Percentiles rank a stretch among this genome's conserved stretches.
phyloP scores from a whole-genome alignment of 2,797 vertebrate genomes.

The Eulemur albifrons region DNA sequence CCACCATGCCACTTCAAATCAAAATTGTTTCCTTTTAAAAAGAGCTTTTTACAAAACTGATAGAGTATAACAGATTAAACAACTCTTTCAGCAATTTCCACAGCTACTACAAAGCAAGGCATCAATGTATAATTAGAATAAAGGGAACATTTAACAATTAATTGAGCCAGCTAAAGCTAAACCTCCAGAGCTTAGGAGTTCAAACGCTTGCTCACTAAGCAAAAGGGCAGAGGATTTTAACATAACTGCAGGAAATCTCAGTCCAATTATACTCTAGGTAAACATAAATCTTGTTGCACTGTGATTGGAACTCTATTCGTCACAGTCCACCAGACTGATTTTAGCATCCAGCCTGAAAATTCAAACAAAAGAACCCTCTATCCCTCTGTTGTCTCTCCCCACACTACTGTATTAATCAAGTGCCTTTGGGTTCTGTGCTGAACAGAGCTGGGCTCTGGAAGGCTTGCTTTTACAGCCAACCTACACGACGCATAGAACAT shows the following conservation, averaged over 20 bases:
- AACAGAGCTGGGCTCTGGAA: neutral
- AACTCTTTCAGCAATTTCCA: constrained; percentile 67
- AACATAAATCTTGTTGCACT: constrained; percentile 39
- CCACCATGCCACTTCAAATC: constrained; percentile 52
- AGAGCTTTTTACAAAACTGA: constrained; percentile 57
- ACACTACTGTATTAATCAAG: neutral
- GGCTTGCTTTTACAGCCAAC: neutral
- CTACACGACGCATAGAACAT: accelerated
- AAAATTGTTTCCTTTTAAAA: constrained; percentile 60
- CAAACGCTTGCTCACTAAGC: constrained; percentile 64
- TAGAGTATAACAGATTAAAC: constrained; percentile 62
- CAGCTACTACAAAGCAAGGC: constrained; percentile 43
- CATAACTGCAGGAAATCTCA: constrained; percentile 60
- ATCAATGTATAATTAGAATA: constrained; percentile 56
- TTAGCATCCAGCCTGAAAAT: neutral
- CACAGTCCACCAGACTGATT: neutral
- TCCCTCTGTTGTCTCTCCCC: neutral
- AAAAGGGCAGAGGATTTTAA: constrained; percentile 55
- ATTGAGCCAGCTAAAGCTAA: constrained; percentile 65
- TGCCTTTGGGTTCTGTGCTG: neutral
- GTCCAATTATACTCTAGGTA: constrained; percentile 44
- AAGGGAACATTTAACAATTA: constrained; percentile 75
- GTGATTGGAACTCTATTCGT: neutral
- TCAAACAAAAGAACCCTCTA: neutral
- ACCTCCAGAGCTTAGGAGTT: constrained; percentile 60